A percentile compares a stretch with the other conserved stretches of the same genome.
Conservation (phyloP, 2,797 vertebrate species). For the Petrocephalus sullivani region DNA sequence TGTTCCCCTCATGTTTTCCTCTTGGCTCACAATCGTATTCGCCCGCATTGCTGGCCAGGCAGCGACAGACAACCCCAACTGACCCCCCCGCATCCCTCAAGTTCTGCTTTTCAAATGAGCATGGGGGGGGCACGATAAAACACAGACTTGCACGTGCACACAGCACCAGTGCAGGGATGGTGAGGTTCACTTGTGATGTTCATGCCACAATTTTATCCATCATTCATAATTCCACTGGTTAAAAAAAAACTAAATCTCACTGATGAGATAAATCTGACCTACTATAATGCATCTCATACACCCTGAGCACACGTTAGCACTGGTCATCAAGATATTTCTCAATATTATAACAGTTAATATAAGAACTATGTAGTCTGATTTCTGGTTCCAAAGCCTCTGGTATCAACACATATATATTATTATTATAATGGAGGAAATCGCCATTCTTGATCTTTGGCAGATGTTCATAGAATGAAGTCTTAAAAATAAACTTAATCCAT, state of each 20-base stretch:
- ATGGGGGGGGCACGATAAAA: not conserved
- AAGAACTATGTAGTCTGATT: not conserved
- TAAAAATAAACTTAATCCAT: not conserved
- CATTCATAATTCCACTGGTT: not conserved
- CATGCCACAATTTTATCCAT: not conserved
- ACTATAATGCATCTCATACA: not conserved
- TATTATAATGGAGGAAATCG: not conserved
- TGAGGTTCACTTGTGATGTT: not conserved
- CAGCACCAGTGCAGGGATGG: not conserved
- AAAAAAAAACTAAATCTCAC: not conserved
- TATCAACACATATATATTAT: not conserved
- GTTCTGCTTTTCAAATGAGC: not conserved
- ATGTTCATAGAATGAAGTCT: not conserved
- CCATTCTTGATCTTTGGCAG: not conserved
- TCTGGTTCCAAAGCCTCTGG: not conserved
- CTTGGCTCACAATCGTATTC: conserved; percentile 26
- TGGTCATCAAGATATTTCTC: no score
- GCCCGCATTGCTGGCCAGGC: conserved; percentile 5
- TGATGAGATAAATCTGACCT: not conserved
- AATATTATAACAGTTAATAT: not conserved
- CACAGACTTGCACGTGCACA: not conserved
- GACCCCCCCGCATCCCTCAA: not conserved
- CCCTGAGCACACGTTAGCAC: not conserved
- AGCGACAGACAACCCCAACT: not conserved
- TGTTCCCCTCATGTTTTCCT: conserved; percentile 25